Base-by-base conservation (phyloP, 2,113 vertebrate species). In the Cynoglossus semilaevis region DNA sequence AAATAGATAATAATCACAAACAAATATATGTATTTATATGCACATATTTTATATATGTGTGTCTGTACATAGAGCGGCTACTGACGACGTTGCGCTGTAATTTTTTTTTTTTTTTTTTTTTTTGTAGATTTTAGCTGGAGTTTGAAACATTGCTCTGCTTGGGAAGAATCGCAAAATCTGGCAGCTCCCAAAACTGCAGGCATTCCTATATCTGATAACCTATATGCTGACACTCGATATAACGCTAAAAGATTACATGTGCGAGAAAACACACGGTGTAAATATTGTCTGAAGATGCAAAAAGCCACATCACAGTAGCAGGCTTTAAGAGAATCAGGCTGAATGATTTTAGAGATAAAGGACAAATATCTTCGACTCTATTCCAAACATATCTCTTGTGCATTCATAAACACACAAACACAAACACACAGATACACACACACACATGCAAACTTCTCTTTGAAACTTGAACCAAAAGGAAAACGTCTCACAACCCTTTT, bases 31-130 rank as follows among this genome's bases (percentile, higher is more conserved):
- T 89, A 88, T 90, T 90, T 91, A 91, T 89, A 89, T 90, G 84
- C 88, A 88, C 87, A 91, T 90, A 90, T 91, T 90, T 91, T 88
- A 86, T 88, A 89, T 88, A 86, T 91, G 88, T 92, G 89, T 90
- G 87, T 87, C 79, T 91, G 87, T 91, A 88, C 82, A 91, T 91
- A 90, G 85, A 90, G 81, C 83, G 92, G 94, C 95, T 95, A 94
- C 95, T 93, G 92, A 93, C 92, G 92, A 90, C 80, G 92, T 94
- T 95, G 94, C 95, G 94, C 90, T 96, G 94, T 97, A 92, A 90
- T 92, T 94, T 88, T 95, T 94, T 29, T 29, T 29, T 29, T 29
- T 2, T 29, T 94, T 41, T 38, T 29, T 29, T 29, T 94, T 41
- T 38, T 38, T 93, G 94, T 96, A 95, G 94, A 93, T 90, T 96